These are phyloP conservation scores for Elysia chlorotica DNA, from an alignment of 1,140 invertebrate species.

Conservation along the genomic window DNA sequence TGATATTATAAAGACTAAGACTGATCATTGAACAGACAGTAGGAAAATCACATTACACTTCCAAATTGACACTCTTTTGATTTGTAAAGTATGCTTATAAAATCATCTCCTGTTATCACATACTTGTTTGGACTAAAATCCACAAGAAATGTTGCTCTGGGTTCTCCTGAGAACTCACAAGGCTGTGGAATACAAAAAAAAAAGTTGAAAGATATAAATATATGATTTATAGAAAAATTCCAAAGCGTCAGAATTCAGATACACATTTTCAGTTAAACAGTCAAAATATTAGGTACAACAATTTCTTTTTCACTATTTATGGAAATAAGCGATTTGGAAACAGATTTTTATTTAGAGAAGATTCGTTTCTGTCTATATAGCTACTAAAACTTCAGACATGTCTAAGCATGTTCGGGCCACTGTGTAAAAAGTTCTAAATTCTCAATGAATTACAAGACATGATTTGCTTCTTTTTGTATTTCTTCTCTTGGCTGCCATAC, in stretches of 20 bases:
- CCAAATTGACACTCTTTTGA: neutral
- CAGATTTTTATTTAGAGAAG: no score
- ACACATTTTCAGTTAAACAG: no score
- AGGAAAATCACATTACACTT: neutral
- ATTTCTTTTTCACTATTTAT: neutral
- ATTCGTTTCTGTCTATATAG: no score
- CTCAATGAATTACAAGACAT: no score
- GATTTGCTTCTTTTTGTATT: no score
- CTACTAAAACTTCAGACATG: no score
- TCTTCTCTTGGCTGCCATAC: no score
- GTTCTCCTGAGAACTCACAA: constrained; percentile 16
- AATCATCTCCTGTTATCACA: neutral
- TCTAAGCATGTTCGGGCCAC: no score
- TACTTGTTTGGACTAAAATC: constrained; percentile 20
- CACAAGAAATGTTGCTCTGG: constrained; percentile 19
- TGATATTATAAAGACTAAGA: neutral
- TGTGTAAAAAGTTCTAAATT: no score
- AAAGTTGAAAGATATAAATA: neutral
- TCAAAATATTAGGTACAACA: neutral
- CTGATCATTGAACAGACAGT: neutral
- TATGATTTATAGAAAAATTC: neutral
- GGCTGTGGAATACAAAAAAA: constrained; percentile 7
- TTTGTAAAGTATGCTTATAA: neutral
- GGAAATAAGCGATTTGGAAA: neutral
- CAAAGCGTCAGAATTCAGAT: no score